Percentiles rank a stretch among this genome's conserved stretches.
These are phyloP conservation scores for Rhodeus uyekii DNA, from an alignment of 2,797 vertebrate species.

Conservation along the genomic window DNA sequence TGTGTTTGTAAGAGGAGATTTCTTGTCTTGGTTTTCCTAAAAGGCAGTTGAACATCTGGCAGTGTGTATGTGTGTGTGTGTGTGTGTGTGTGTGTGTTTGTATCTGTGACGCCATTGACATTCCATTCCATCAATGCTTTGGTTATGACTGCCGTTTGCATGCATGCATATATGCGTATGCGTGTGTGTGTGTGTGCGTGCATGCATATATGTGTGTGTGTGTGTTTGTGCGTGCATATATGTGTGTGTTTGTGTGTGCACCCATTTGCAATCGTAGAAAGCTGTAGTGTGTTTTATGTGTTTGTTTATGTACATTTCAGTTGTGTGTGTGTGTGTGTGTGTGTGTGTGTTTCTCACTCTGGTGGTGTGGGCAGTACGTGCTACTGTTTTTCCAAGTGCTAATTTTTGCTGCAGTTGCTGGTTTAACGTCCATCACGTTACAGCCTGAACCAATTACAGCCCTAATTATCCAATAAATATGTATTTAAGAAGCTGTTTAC, in stretches of 20 bases:
- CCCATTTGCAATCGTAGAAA: not conserved
- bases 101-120: slow-evolving; percentile 36
- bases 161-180: slow-evolving; percentile 26
- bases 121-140: slow-evolving; percentile 31
- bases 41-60: slow-evolving; percentile 77
- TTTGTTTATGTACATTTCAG: slow-evolving; percentile 12
- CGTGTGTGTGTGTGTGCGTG: slow-evolving; percentile 21
- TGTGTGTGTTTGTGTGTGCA: slow-evolving; percentile 26
- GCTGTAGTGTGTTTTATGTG: slow-evolving; percentile 20
- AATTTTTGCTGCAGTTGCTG: slow-evolving; percentile 70
- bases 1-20: slow-evolving; percentile 38
- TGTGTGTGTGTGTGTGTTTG: slow-evolving; percentile 48
- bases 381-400: slow-evolving; percentile 46
- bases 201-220: not conserved
- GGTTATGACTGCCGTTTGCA: slow-evolving; percentile 27
- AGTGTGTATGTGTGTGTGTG: slow-evolving; percentile 42
- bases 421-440: slow-evolving; percentile 71
- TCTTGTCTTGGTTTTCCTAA: slow-evolving; percentile 61
- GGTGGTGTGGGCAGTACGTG: slow-evolving; percentile 34
- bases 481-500: slow-evolving; percentile 73
- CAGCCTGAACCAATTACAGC: slow-evolving; percentile 77
- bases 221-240: slow-evolving; percentile 3
- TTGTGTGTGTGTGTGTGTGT: not conserved
- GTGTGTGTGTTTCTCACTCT: slow-evolving; percentile 37
- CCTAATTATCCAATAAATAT: slow-evolving; percentile 79